Conservation (phyloP, 2,888 invertebrate species). For the Sphaeridia pumilis region DNA sequence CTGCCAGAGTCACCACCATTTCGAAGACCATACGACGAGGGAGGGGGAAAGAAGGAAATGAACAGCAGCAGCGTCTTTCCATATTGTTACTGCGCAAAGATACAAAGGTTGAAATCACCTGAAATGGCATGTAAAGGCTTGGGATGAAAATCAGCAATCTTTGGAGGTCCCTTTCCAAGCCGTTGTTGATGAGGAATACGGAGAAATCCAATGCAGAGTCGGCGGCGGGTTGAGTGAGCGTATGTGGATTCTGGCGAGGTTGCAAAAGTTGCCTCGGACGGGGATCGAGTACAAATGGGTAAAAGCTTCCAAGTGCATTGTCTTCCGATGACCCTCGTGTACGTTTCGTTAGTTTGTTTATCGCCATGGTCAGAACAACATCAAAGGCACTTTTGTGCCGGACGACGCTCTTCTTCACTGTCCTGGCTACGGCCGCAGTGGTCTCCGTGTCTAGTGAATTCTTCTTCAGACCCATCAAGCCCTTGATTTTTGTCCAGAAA, state of each 20-base stretch:
- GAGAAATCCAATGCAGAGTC: no score
- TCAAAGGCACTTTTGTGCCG: constrained; percentile 9
- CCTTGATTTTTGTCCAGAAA: constrained; percentile 7
- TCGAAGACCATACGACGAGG: no score
- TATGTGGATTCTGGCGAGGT: background rate
- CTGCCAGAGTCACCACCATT: no score
- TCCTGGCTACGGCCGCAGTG: constrained; percentile 3
- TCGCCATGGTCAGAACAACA: constrained; percentile 16
- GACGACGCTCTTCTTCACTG: background rate
- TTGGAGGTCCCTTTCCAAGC: no score
- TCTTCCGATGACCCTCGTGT: constrained; percentile 11
- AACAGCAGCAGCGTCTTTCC: no score
- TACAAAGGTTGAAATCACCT: no score
- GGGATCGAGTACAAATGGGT: background rate
- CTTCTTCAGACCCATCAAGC: constrained; percentile 10
- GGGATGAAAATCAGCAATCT: no score
- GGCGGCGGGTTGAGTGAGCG: no score
- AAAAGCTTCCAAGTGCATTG: constrained; percentile 5
- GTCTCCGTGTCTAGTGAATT: constrained; percentile 1
- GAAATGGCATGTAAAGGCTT: no score
- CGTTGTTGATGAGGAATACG: no score
- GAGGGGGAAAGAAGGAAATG: no score
- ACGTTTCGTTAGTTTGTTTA: constrained; percentile 13
- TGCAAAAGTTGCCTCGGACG: background rate
- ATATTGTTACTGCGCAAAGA: no score